A percentile compares a stretch with the other conserved stretches of the same genome.
Conservation (phyloP, 64 coral and sea anemone genomes). For the Catalaphyllia jardinei region DNA sequence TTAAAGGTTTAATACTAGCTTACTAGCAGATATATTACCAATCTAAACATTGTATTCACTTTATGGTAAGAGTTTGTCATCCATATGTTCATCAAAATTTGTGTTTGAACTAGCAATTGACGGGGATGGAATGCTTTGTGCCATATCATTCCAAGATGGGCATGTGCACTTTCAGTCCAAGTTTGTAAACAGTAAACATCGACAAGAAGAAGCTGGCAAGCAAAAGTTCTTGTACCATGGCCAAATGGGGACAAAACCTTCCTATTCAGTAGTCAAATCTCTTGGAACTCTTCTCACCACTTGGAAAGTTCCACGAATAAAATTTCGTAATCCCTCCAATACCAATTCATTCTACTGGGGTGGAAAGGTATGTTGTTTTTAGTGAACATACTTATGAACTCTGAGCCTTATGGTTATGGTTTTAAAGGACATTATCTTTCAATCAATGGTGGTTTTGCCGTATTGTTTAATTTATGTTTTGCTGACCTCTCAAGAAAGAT, state of each 20-base stretch:
- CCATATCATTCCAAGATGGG: constrained; percentile 79
- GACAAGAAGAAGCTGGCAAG: constrained; percentile 58
- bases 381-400: background rate
- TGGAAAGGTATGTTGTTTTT: constrained; percentile 49
- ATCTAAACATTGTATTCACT: too few relatives aligned
- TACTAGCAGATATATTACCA: too few relatives aligned
- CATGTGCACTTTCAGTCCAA: constrained; percentile 82
- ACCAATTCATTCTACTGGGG: constrained; percentile 89
- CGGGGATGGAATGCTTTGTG: constrained; percentile 95
- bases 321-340: constrained; percentile 87
- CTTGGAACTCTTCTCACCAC: constrained; percentile 18
- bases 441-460: too few relatives aligned
- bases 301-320: constrained; percentile 41
- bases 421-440: too few relatives aligned
- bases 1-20: too few relatives aligned
- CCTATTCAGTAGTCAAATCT: background rate
- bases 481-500: too few relatives aligned
- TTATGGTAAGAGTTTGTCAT: background rate
- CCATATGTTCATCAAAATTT: background rate
- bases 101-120: constrained; percentile 68
- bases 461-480: too few relatives aligned
- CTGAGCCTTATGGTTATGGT: too few relatives aligned
- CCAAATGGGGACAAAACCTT: constrained; percentile 79
- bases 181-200: constrained; percentile 77
- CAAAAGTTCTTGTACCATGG: constrained; percentile 67